Percentiles rank a stretch among this genome's conserved stretches.
Evolutionary conservation across 2,797 vertebrate species (phyloP).

Genomic region (Dromococcyx pavoninus): DNA sequence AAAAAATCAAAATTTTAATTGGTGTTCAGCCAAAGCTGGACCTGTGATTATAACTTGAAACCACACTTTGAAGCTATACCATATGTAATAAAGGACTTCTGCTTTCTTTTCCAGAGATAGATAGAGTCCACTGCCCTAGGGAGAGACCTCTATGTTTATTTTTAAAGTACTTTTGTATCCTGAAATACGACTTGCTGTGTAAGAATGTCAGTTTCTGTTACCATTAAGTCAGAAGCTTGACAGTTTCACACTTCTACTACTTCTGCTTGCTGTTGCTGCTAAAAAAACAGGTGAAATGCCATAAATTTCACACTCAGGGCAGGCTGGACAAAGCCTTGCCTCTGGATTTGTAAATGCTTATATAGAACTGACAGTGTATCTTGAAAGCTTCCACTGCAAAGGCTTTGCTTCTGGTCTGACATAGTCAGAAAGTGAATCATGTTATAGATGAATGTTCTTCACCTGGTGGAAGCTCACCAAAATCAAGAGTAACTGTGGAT

Average conservation of each 20-base stretch:
- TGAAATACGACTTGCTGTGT: not conserved
- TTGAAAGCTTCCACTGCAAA: not conserved
- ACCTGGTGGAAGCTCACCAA: not conserved
- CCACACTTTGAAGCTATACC: not conserved
- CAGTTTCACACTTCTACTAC: not conserved
- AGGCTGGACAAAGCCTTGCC: not conserved
- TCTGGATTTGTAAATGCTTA: not conserved
- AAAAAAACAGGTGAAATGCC: not conserved
- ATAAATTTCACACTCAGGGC: not conserved
- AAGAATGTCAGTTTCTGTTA: not conserved
- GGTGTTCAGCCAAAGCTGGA: not conserved
- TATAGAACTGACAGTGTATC: not conserved
- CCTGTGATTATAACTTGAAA: not conserved
- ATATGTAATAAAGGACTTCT: not conserved
- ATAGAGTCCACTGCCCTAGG: not conserved
- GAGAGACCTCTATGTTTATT: constrained; percentile 10
- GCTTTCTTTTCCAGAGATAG: not conserved
- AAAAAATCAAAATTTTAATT: not conserved
- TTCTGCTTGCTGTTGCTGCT: not conserved
- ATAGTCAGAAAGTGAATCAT: not conserved
- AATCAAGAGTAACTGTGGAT: not conserved
- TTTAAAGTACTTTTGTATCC: not conserved
- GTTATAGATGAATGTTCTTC: not conserved
- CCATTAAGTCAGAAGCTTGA: not conserved
- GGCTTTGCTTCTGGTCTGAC: not conserved